A percentile compares a stretch with the other conserved stretches of the same genome.
These are phyloP conservation scores for Hetaerina titia DNA, from an alignment of 2,888 invertebrate species.

Conservation along the genomic window DNA sequence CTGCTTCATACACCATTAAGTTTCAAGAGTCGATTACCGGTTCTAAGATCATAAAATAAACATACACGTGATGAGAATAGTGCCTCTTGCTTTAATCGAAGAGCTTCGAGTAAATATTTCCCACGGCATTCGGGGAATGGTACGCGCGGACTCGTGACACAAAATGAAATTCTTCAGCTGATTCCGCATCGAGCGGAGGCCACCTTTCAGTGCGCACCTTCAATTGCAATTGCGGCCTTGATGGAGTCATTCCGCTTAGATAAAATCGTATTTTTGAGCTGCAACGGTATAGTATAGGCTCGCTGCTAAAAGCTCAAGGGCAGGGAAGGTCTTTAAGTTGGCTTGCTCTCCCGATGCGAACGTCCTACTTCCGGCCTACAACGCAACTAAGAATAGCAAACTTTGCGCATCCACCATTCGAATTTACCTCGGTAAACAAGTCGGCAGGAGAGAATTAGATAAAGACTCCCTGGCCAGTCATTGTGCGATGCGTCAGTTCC, in stretches of 20 bases:
- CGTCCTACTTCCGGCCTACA: neutral
- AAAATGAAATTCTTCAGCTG: neutral
- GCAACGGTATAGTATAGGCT: constrained; percentile 10
- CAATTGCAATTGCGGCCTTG: constrained; percentile 14
- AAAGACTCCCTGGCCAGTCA: neutral
- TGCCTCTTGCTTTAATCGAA: neutral
- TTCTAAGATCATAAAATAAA: neutral
- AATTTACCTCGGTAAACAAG: neutral
- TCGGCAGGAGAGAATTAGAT: neutral
- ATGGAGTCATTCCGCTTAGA: constrained; percentile 6
- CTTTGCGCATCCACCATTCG: neutral
- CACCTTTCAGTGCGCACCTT: neutral
- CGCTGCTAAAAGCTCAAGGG: neutral
- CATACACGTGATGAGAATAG: neutral
- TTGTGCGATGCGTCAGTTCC: neutral
- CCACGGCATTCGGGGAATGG: neutral
- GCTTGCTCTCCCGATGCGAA: neutral
- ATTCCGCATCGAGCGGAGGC: constrained; percentile 9
- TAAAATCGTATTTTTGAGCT: constrained; percentile 20
- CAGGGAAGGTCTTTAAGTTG: constrained; percentile 8
- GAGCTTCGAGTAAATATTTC: neutral
- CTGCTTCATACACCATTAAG: neutral
- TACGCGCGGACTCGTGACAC: neutral
- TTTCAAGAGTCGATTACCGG: neutral
- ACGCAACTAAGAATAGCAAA: constrained; percentile 21